Evolutionary conservation across 2,888 invertebrate genomes (phyloP).

Genomic region (Arrhopalites spinosus): DNA sequence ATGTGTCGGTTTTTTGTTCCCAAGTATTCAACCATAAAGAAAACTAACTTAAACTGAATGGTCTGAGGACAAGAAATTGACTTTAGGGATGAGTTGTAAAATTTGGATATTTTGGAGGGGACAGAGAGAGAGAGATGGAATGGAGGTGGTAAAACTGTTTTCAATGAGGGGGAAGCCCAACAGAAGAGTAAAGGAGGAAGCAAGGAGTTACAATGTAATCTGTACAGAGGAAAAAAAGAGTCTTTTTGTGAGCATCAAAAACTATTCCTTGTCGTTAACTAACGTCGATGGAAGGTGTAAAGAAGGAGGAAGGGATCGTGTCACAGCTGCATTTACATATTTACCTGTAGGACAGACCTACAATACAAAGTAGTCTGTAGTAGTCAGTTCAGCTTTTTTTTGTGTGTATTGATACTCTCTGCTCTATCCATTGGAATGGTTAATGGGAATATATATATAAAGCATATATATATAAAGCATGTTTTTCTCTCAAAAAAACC

Average conservation of each 20-base stretch:
- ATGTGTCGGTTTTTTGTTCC: not conserved
- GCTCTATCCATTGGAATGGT: not conserved
- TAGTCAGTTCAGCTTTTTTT: not conserved
- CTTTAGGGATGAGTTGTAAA: conserved; percentile 10
- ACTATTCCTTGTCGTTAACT: not conserved
- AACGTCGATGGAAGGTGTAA: not conserved
- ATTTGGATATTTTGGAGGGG: conserved; percentile 10
- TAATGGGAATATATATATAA: not conserved
- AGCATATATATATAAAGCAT: too few species aligned
- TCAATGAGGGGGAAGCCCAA: too few species aligned
- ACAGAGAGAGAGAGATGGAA: not conserved
- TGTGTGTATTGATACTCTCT: not conserved
- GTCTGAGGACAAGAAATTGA: not conserved
- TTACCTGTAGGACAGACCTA: not conserved
- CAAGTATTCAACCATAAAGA: conserved; percentile 12
- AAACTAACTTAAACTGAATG: not conserved
- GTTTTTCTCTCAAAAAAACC: conserved; percentile 13
- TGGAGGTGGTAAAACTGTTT: too few species aligned
- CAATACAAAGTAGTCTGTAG: not conserved
- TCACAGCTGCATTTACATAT: too few species aligned
- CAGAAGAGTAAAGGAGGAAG: too few species aligned
- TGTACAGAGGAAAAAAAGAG: too few species aligned
- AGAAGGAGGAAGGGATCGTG: too few species aligned
- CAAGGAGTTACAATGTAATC: too few species aligned
- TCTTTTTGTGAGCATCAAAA: not conserved